These are phyloP conservation scores for Apodemus sylvaticus DNA, from an alignment of 2,113 vertebrate species.

Conservation along the genomic window DNA sequence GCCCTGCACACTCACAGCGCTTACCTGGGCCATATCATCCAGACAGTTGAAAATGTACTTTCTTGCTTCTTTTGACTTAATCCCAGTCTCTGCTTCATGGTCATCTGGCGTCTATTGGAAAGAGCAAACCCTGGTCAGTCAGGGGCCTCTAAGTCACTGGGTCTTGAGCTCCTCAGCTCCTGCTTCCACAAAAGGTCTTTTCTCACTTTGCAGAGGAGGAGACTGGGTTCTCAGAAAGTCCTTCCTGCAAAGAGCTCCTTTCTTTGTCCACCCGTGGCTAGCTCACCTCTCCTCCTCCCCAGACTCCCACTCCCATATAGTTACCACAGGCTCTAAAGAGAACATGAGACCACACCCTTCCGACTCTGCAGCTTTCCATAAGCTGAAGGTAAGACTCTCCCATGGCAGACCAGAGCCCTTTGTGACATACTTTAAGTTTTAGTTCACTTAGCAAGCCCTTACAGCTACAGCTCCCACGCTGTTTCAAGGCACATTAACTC, in stretches of 20 bases:
- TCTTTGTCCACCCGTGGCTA: background rate
- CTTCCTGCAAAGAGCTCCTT: background rate
- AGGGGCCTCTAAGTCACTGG: background rate
- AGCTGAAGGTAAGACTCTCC: background rate
- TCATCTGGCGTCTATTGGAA: conserved; percentile 93
- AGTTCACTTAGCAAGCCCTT: background rate
- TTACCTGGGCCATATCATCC: conserved; percentile 98
- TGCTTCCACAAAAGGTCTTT: background rate
- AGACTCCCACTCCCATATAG: background rate
- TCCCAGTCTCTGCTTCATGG: conserved; percentile 96
- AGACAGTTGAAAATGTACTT: conserved; percentile 99
- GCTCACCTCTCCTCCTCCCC: background rate
- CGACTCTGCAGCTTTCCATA: background rate
- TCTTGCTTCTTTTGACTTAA: conserved; percentile 98
- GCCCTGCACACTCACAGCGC: conserved; percentile 63
- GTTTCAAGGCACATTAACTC: background rate
- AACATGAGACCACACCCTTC: background rate
- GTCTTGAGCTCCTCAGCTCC: background rate
- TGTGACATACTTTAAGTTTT: background rate
- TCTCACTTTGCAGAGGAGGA: background rate
- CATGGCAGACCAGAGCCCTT: background rate
- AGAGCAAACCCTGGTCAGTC: conserved; percentile 64
- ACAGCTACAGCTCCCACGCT: background rate
- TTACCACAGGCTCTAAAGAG: background rate
- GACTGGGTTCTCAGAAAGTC: background rate